Evolutionary conservation across 2,888 invertebrate genomes (phyloP).

Genomic region (Cataglyphis albicans): DNA sequence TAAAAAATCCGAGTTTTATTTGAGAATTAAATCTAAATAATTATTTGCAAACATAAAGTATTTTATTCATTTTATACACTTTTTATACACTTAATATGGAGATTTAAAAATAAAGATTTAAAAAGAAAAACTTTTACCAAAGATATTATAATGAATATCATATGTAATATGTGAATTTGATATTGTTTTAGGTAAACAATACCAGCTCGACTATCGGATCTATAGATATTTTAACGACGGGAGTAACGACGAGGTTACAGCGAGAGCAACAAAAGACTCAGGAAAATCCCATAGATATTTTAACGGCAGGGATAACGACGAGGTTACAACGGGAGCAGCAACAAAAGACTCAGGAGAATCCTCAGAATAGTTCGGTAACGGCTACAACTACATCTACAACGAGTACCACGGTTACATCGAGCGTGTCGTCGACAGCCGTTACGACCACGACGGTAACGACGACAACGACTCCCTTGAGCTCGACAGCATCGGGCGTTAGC

Average conservation of each 20-base stretch:
- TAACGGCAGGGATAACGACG: constrained; percentile 94
- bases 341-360: constrained; percentile 88
- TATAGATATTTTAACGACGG: constrained; percentile 90
- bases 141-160: not conserved
- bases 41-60: not conserved
- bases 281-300: constrained; percentile 88
- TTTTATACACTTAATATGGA: not conserved
- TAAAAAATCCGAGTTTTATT: not conserved
- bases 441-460: constrained; percentile 78
- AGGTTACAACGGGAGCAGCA: constrained; percentile 93
- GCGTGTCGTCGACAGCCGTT: constrained; percentile 78
- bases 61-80: not conserved
- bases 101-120: not conserved
- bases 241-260: constrained; percentile 94
- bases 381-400: constrained; percentile 78
- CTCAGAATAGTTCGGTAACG: constrained; percentile 79
- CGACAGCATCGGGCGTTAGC: constrained; percentile 76
- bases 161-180: constrained; percentile 9
- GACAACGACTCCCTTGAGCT: constrained; percentile 77
- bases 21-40: not conserved
- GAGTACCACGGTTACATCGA: constrained; percentile 78
- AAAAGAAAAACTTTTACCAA: not conserved
- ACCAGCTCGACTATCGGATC: constrained; percentile 84
- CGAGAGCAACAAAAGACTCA: constrained; percentile 91
- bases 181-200: constrained; percentile 84